phyloP scores from a whole-genome alignment of 2,113 vertebrate species.

The Phrynocephalus versicolor region DNA sequence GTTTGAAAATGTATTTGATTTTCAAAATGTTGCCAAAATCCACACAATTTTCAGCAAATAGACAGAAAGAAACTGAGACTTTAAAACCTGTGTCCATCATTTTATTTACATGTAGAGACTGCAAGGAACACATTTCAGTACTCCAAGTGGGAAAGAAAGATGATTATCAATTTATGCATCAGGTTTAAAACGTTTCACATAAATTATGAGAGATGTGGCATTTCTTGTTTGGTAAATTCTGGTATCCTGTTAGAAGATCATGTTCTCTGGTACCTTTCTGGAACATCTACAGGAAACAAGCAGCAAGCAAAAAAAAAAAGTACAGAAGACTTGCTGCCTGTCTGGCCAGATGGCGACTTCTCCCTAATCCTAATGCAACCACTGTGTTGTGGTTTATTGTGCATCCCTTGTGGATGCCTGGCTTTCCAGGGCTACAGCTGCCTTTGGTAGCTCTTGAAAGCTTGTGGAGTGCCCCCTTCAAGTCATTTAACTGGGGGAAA shows the following conservation, averaged over 20 bases:
- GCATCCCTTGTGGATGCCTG: neutral
- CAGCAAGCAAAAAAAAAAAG: neutral
- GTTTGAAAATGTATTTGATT: neutral
- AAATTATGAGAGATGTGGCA: neutral
- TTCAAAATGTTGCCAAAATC: neutral
- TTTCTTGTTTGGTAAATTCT: neutral
- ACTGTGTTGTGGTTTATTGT: neutral
- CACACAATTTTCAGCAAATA: neutral
- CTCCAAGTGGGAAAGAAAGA: neutral
- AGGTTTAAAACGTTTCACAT: no score
- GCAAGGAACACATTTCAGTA: no score
- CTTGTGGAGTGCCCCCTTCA: neutral
- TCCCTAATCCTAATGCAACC: neutral
- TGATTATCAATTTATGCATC: no score
- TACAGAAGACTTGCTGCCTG: neutral
- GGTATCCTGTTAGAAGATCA: neutral
- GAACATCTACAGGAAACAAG: neutral
- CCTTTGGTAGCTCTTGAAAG: neutral
- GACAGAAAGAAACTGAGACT: neutral
- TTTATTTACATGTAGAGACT: no score
- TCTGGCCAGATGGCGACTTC: neutral
- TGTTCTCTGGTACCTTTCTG: neutral
- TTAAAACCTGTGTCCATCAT: no score
- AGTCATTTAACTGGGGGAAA: neutral
- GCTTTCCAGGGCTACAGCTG: neutral